Evolutionary conservation across 2,797 vertebrate genomes (phyloP), one percentile per base, ranked within the genome.

Genomic region (Babyrousa celebensis): DNA sequence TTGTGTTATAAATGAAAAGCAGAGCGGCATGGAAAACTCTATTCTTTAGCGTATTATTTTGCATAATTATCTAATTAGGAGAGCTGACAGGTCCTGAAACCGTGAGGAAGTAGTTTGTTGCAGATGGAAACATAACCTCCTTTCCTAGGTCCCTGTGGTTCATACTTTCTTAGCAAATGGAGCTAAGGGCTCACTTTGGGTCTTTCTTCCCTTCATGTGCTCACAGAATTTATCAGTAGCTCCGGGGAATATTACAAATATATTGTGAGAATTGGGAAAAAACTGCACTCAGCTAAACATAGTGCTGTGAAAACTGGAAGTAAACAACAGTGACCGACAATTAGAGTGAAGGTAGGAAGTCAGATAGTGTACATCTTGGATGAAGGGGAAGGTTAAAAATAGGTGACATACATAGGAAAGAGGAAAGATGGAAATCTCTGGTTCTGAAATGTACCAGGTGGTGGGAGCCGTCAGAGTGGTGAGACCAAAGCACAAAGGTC

Each of bases 1-100:
- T 58, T 60, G 36, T 72, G 52, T 89, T 80, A 25, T 67, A 62
- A 93, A 56, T 86, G 74, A 77, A 90, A 93, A 97, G 43, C 12
- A 79, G 60, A 79, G 77, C 5, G 23, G 4, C 12, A 62, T 77
- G 21, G 40, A 32, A 74, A 85, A 78, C 36, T 60, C 9, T 65
- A 16, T 75, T 58, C 68, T 93, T 67, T 85, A 82, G 32, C 36
- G 89, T 85, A 43, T 72, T 84, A 63, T 87, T 84, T 88, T 82
- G 9, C 63, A 16, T 82, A 63, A 62, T 48, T 78, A 96, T 63
- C 23, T 85, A 60, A 72, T 74, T 91, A 71, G 20, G 21, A 12
- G n/a, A 93, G 21, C 21, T 83, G 48, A 82, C 21, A 77, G 27
- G 1, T 93, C 29, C 70, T 95, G 18, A 95, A 91, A 88, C 23